These are phyloP conservation scores for Dicentrarchus labrax DNA, from an alignment of 2,113 vertebrate species.

Conservation along the genomic window DNA sequence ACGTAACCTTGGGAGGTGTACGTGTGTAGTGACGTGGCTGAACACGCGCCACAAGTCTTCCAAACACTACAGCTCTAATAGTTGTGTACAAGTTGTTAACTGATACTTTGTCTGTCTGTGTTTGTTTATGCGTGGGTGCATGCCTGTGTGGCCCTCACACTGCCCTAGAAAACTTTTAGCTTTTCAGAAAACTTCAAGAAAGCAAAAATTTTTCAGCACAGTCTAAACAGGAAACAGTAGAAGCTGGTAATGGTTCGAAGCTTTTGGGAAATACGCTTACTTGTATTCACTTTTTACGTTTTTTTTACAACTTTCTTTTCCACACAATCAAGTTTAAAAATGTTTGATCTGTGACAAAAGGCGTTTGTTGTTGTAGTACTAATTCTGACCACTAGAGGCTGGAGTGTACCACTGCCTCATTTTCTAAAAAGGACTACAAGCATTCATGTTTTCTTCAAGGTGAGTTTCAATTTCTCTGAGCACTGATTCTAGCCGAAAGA, in stretches of 20 bases:
- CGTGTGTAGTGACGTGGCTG: not conserved
- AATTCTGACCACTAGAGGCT: too few species aligned
- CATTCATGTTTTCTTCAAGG: too few species aligned
- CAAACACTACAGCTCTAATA: not conserved
- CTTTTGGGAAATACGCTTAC: too few species aligned
- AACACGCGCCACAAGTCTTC: not conserved
- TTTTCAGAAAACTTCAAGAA: not conserved
- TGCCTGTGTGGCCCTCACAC: not conserved
- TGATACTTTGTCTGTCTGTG: not conserved
- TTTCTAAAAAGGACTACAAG: too few species aligned
- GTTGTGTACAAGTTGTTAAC: not conserved
- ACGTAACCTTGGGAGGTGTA: not conserved
- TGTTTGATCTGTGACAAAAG: too few species aligned
- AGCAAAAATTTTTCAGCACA: not conserved
- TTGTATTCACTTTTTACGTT: too few species aligned
- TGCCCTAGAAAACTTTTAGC: not conserved
- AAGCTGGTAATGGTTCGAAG: not conserved
- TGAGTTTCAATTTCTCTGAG: too few species aligned
- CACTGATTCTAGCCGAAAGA: too few species aligned
- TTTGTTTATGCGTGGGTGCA: conserved; percentile 5
- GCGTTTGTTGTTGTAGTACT: too few species aligned
- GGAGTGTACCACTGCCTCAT: too few species aligned
- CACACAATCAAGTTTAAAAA: too few species aligned
- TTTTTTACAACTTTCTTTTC: too few species aligned
- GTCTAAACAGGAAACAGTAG: not conserved